Evolutionary conservation across 92 coral and sea anemone genomes (phyloP).

Genomic region (Heliopora coerulea): DNA sequence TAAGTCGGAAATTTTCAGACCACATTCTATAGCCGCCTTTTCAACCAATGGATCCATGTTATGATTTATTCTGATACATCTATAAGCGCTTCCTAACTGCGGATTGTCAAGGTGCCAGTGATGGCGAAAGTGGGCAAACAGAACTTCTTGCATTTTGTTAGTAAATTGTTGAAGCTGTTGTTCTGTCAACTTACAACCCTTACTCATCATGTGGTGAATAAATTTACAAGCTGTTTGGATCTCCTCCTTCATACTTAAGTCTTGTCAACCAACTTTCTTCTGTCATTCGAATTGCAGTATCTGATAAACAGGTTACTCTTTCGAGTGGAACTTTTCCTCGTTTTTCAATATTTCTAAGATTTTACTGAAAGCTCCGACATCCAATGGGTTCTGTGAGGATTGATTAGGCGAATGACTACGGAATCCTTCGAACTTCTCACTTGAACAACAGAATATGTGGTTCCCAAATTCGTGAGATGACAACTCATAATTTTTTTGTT

Average conservation of each 20-base stretch:
- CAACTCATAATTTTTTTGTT: conserved; percentile 38
- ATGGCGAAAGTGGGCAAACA: conserved; percentile 89
- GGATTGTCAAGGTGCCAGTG: conserved; percentile 99
- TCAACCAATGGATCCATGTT: conserved; percentile 77
- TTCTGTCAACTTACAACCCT: conserved; percentile 65
- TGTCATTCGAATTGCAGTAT: conserved; percentile 31
- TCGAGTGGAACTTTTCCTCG: not conserved
- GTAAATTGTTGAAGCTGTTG: conserved; percentile 72
- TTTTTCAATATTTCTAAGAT: not conserved
- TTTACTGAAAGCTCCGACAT: not conserved
- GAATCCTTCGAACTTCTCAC: not conserved
- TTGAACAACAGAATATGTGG: not conserved
- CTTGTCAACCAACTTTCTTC: conserved; percentile 16
- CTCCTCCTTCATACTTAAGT: conserved; percentile 74
- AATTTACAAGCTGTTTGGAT: conserved; percentile 91
- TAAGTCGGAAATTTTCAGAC: conserved; percentile 62
- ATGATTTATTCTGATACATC: conserved; percentile 96
- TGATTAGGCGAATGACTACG: conserved; percentile 12
- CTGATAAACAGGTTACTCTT: not conserved
- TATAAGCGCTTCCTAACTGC: conserved; percentile 97
- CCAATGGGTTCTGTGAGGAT: not conserved
- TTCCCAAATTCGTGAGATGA: conserved; percentile 3
- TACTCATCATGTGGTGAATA: conserved; percentile 65
- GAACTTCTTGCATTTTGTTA: conserved; percentile 87
- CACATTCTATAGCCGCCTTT: conserved; percentile 79